Evolutionary conservation across 2,888 invertebrate species (phyloP), one percentile per base, ranked within the genome.

Genomic region (Drosophila limbata): DNA sequence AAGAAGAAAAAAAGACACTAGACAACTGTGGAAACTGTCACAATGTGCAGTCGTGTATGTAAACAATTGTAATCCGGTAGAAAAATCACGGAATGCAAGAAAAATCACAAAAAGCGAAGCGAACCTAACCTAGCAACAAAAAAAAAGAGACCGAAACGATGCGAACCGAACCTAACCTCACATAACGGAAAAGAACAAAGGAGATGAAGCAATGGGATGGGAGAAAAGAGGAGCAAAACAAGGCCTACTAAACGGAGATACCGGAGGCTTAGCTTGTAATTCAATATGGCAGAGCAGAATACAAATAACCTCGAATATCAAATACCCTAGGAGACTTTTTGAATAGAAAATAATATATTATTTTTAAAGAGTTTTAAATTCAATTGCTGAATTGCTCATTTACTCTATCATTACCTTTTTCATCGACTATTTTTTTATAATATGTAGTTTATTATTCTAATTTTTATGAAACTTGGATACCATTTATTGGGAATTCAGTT

Each of bases 21-120:
- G 2, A 78, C 84, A 84, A 84, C 73, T 81, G 81, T 79, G 73
- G 57, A 60, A 63, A 60, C 63, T 88, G 84, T 88, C 77, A 85
- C 86, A 84, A 82, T 86, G 86, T 88, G 79, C 88, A 88, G 63
- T 78, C 82, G 84, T 84, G 88, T 86, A 84, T 88, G 82, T 85
- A 85, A 86, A 88, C 85, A 85, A 85, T 85, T 87, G 84, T 84
- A 84, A 85, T 84, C 84, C 84, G 81, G 87, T 87, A 84, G 84
- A 87, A 73, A 84, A 81, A 86, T 86, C 84, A 86, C 84, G 86
- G 79, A 77, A 28, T 28, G 28, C 8, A 28, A 6, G 25, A 31
- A 65, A 59, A 51, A 70, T 73, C 57, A 59, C 33, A 35, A 68
- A 60, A 63, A 67, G 17, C 33, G 52, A 31, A 53, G 63, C 51